Percentiles rank a stretch among this genome's conserved stretches.
Conservation (phyloP, 2,797 vertebrate species). For the Esox lucius region DNA sequence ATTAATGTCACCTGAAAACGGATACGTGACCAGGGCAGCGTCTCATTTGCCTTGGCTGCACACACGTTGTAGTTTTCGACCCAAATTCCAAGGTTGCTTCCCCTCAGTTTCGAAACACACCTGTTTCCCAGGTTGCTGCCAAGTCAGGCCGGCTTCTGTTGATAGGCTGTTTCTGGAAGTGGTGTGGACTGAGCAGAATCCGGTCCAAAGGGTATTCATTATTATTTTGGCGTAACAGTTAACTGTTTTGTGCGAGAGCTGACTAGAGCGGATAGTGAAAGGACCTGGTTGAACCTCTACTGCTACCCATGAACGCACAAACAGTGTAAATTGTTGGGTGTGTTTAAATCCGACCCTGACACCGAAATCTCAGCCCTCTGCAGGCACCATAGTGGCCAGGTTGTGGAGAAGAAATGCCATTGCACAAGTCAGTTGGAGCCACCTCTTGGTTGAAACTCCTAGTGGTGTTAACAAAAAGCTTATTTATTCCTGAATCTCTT, state of each 20-base stretch:
- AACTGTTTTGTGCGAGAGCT: too few relatives aligned
- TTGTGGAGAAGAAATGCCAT: background rate
- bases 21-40: background rate
- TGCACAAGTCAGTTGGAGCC: background rate
- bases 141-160: background rate
- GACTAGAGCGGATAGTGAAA: background rate
- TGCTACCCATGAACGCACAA: too few relatives aligned
- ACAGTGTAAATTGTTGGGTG: too few relatives aligned
- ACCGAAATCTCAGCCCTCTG: too few relatives aligned
- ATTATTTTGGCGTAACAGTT: too few relatives aligned
- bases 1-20: too few relatives aligned
- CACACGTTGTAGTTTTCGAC: background rate
- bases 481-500: background rate
- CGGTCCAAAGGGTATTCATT: background rate
- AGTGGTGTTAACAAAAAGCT: background rate
- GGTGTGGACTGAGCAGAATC: conserved; percentile 13
- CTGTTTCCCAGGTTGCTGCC: conserved; percentile 35
- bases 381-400: too few relatives aligned
- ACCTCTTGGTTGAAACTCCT: background rate
- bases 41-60: background rate
- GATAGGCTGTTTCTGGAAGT: background rate
- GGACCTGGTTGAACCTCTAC: background rate
- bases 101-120: conserved; percentile 14
- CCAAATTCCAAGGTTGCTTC: background rate
- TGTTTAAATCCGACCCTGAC: too few relatives aligned